Evolutionary conservation across 2,113 vertebrate genomes (phyloP).

Genomic region (Chunga burmeisteri): DNA sequence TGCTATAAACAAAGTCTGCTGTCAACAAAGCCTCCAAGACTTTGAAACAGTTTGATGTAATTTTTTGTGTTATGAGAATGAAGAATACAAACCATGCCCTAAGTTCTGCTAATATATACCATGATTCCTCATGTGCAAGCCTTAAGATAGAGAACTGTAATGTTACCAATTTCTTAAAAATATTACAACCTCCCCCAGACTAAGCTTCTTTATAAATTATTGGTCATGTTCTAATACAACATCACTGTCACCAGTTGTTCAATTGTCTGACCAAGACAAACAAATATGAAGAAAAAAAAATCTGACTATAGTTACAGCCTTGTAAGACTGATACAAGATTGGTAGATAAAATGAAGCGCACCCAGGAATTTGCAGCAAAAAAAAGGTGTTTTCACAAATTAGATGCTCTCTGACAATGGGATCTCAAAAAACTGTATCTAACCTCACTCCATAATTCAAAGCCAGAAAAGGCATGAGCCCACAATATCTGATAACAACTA

Average conservation of each 20-base stretch:
- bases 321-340: not conserved
- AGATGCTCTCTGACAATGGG: not conserved
- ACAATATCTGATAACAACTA: not conserved
- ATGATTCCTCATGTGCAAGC: accelerated
- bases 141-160: not conserved
- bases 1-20: not conserved
- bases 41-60: not conserved
- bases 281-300: not conserved
- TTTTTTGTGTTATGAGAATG: not conserved
- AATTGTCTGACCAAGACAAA: not conserved
- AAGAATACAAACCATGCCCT: not conserved
- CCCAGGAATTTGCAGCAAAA: not conserved
- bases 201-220: not conserved
- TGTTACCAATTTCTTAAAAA: not conserved
- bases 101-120: not conserved
- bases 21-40: not conserved
- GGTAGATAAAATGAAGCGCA: not conserved
- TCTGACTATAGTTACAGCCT: not conserved
- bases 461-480: not conserved
- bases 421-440: not conserved
- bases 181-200: not conserved
- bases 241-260: not conserved
- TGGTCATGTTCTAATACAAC: not conserved
- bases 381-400: not conserved
- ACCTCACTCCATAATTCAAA: not conserved